phyloP scores from a whole-genome alignment of 2,888 invertebrate species.

The Idaea dimidiata region DNA sequence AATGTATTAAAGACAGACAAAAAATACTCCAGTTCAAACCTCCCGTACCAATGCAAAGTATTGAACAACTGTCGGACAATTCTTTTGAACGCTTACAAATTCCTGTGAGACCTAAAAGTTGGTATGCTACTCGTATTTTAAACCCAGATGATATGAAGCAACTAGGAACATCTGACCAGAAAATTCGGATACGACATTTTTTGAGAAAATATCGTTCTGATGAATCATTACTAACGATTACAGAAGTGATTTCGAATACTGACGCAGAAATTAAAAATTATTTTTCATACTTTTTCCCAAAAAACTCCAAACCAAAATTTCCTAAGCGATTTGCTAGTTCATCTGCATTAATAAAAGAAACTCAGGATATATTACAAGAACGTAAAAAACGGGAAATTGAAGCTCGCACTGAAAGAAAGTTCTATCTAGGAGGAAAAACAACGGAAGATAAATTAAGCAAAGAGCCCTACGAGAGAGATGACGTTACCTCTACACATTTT shows the following conservation, averaged over 20 bases:
- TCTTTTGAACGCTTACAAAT: neutral
- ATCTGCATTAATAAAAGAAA: conserved; percentile 50
- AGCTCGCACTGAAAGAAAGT: neutral
- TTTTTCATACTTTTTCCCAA: conserved; percentile 50
- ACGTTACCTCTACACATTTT: neutral
- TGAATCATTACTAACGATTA: conserved; percentile 21
- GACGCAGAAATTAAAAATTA: conserved; percentile 31
- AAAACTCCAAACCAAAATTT: conserved; percentile 20
- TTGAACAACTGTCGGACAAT: conserved; percentile 10
- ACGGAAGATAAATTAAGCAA: neutral
- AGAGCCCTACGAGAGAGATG: neutral
- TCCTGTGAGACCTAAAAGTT: conserved; percentile 3
- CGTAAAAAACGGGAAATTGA: neutral
- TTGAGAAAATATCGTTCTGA: conserved; percentile 30
- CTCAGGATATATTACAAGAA: conserved; percentile 39
- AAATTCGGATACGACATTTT: neutral
- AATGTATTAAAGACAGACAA: conserved; percentile 11
- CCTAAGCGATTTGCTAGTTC: conserved; percentile 38
- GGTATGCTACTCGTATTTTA: neutral
- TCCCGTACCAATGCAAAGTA: conserved; percentile 14
- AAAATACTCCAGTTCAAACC: conserved; percentile 10
- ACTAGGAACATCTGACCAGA: neutral
- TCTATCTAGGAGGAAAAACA: too few relatives aligned
- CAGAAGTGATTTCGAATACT: conserved; percentile 3
- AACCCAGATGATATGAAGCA: neutral